Evolutionary conservation across 92 coral and sea anemone species (phyloP), one percentile per base, ranked within the genome.

Genomic region (Plumapathes pennacea): DNA sequence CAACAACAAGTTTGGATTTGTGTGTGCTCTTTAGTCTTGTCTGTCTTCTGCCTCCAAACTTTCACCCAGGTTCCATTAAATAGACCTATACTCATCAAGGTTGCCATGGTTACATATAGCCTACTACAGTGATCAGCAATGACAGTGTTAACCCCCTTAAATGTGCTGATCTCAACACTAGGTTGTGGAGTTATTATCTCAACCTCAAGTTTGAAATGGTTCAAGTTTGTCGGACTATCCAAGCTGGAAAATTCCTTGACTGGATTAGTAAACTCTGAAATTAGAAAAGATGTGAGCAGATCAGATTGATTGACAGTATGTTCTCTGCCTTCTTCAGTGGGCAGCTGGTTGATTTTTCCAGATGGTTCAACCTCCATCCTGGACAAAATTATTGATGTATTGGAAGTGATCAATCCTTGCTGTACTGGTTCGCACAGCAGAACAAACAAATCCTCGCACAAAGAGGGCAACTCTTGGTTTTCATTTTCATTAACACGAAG

Each of bases 41-140:
- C 24, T 42, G 32, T 11, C 26, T 17, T 15, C 5, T 57, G 54
- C 10, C 71, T 15, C 62, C 64, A 67, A 22, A 87, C 44, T 64
- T 87, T 71, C 29, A 87, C 67, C 95, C 89, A 87, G 30, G 79
- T 82, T 20, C 95, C 89, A 82, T 77, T 46, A 36, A 83, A 77
- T 24, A 82, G 42, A 19, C 50, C 48, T 36, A 87, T 25, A 5
- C 41, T 64, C 33, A 73, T 46, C 67, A 87, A 63, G 25, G 83
- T 82, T 37, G 53, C 71, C 55, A 87, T 11, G 23, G 83, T 60
- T 21, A 82, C 95, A 74, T 50, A 62, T n/a, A 81, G 24, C 27
- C 82, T 67, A 46, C 71, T 78, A 6, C 49, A 26, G 28, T 58
- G 50, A 72, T 48, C 64, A 18, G 10, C 53, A 33, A 23, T 47